Evolutionary conservation across 2,888 invertebrate species (phyloP), one percentile per base, ranked within the genome.

Genomic region (Agrotis puta): DNA sequence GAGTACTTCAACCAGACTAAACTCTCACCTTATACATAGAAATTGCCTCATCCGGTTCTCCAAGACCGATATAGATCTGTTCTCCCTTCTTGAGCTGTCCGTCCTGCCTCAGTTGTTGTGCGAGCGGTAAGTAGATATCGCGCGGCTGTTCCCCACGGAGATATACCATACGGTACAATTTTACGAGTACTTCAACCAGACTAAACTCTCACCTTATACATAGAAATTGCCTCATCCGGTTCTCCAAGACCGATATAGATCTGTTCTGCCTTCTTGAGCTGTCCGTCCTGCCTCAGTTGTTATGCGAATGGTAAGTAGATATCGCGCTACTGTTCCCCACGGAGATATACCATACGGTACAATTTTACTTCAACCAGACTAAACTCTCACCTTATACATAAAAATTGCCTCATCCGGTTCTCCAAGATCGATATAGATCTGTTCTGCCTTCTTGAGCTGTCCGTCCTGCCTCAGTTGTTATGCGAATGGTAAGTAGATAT

Each of bases 11-110:
- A 97, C 97, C n/a, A n/a, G n/a, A n/a, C n/a, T n/a, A n/a, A n/a
- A n/a, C n/a, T n/a, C n/a, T n/a, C n/a, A n/a, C n/a, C 94, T 99
- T 98, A 91, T 99, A 99, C 99, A 99, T 99, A n/a, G 98, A 98
- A 70, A 99, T 99, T 2, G 99, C 99, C 82, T 98, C 96, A 91
- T 99, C 99, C 0, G 98, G 98, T 82, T 99, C 98, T 72, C 98
- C 98, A 3, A 99, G 98, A 0, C 99, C 98, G 0, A 99, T 96
- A 84, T 98, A 98, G 27, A 99, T 97, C 88, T 98, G 98, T 92
- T 99, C 99, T 0, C 99, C 99, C 88, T 99, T 99, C 67, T 98
- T 97, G 79, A 97, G 95, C 85, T 97, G 97, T 0, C 94, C 98
- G 62, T 98, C 97, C 18, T 97, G 97, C 88, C 99, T 98, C 64